A percentile compares a stretch with the other conserved stretches of the same genome.
Conservation (phyloP, 2,888 invertebrate genomes). For the Drosophila subquinaria region DNA sequence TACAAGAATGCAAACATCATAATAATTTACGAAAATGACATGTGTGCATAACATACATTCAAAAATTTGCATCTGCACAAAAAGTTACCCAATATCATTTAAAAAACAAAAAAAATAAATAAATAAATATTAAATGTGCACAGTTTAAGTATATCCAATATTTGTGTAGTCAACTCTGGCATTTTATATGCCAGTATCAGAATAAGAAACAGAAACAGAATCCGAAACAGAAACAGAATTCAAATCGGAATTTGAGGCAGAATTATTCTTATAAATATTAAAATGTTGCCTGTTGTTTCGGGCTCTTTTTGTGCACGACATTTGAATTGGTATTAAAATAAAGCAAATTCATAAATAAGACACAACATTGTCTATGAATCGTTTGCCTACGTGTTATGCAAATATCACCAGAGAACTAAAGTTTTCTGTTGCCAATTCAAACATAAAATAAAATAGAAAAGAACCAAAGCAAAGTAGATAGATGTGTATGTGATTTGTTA, state of each 20-base stretch:
- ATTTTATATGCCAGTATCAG: conserved; percentile 56
- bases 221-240: conserved; percentile 11
- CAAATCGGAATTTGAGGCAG: conserved; percentile 4
- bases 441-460: conserved; percentile 18
- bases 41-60: conserved; percentile 13
- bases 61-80: conserved; percentile 40
- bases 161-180: conserved; percentile 72
- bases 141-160: conserved; percentile 16
- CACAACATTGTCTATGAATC: conserved; percentile 30
- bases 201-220: conserved; percentile 3
- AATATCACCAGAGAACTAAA: conserved; percentile 46
- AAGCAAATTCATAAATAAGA: conserved; percentile 71
- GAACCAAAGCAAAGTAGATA: conserved; percentile 1
- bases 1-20: conserved; percentile 10
- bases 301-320: conserved; percentile 1
- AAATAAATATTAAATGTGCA: conserved; percentile 3
- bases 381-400: conserved; percentile 70
- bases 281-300: conserved; percentile 24
- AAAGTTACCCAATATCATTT: conserved; percentile 51
- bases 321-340: conserved; percentile 43
- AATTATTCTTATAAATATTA: conserved; percentile 54
- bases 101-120: conserved; percentile 18
- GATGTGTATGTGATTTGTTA: conserved; percentile 2
- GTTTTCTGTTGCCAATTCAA: conserved; percentile 58
- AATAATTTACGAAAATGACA: conserved; percentile 25